Percentiles rank a stretch among this genome's conserved stretches.
These are phyloP conservation scores for Ciconia maguari DNA, from an alignment of 2,113 vertebrate genomes.

Conservation along the genomic window DNA sequence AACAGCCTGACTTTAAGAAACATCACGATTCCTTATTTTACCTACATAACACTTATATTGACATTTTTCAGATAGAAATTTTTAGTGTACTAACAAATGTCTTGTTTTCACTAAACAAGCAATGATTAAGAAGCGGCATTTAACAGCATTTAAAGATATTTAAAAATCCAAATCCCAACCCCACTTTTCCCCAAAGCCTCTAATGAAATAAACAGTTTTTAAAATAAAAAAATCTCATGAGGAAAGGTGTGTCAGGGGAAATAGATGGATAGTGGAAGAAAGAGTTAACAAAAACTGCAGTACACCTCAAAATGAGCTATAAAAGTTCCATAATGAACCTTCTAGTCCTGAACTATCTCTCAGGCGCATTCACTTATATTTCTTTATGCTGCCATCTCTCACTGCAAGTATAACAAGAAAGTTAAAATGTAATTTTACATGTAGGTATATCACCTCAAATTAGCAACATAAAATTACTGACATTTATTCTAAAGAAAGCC, in stretches of 20 bases:
- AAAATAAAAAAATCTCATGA: neutral
- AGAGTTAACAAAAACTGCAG: constrained; percentile 48
- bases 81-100: neutral
- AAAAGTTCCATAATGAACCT: constrained; percentile 59
- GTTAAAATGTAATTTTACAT: constrained; percentile 66
- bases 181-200: neutral
- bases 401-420: constrained; percentile 51
- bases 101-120: neutral
- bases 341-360: constrained; percentile 41
- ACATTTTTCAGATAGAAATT: neutral
- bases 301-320: constrained; percentile 41
- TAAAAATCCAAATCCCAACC: neutral
- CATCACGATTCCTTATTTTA: neutral
- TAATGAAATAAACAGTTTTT: neutral
- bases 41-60: neutral
- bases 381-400: constrained; percentile 56
- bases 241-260: neutral
- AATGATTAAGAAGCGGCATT: neutral
- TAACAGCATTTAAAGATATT: neutral
- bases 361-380: constrained; percentile 23
- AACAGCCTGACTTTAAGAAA: neutral
- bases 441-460: constrained; percentile 71
- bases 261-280: neutral
- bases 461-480: constrained; percentile 73
- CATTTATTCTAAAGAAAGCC: constrained; percentile 69